Percentiles rank a stretch among this genome's conserved stretches.
These are phyloP conservation scores for Diaperis boleti DNA, from an alignment of 2,888 invertebrate genomes.

Conservation along the genomic window DNA sequence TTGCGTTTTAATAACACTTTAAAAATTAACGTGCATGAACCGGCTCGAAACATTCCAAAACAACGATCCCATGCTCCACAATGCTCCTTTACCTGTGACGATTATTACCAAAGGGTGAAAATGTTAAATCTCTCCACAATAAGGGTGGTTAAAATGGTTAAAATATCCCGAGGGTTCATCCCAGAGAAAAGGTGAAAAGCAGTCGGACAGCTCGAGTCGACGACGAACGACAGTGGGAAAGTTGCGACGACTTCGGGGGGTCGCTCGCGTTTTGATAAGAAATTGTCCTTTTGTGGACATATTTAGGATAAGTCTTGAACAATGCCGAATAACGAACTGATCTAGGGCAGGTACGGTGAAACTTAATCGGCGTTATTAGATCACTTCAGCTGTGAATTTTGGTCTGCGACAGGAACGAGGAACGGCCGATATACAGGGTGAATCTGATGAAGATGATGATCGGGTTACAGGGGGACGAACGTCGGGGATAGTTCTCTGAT, in stretches of 20 bases:
- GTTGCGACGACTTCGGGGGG: constrained; percentile 44
- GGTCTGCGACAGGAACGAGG: constrained; percentile 14
- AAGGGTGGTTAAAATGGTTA: constrained; percentile 61
- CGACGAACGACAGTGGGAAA: constrained; percentile 9
- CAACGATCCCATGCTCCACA: constrained; percentile 9
- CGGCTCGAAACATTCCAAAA: constrained; percentile 2
- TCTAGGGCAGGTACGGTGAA: constrained; percentile 57
- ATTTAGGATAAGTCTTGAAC: constrained; percentile 63
- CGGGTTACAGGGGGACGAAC: constrained; percentile 6
- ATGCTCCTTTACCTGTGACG: constrained; percentile 45
- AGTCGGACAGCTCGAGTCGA: constrained; percentile 41
- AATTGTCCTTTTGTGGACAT: constrained; percentile 64
- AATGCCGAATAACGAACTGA: constrained; percentile 65
- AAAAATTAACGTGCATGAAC: constrained; percentile 50
- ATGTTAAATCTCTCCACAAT: constrained; percentile 56
- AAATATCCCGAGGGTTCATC: constrained; percentile 59
- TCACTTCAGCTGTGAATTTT: constrained; percentile 45
- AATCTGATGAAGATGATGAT: constrained; percentile 5
- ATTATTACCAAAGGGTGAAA: constrained; percentile 50
- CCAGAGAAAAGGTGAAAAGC: constrained; percentile 51
- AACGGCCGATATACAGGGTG: constrained; percentile 26
- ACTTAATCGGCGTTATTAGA: constrained; percentile 55
- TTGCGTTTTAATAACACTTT: constrained; percentile 47
- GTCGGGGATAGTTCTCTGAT: too few relatives aligned
- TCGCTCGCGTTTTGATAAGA: constrained; percentile 61